Conservation (phyloP, 2,888 invertebrate species). For the Tillus elongatus region DNA sequence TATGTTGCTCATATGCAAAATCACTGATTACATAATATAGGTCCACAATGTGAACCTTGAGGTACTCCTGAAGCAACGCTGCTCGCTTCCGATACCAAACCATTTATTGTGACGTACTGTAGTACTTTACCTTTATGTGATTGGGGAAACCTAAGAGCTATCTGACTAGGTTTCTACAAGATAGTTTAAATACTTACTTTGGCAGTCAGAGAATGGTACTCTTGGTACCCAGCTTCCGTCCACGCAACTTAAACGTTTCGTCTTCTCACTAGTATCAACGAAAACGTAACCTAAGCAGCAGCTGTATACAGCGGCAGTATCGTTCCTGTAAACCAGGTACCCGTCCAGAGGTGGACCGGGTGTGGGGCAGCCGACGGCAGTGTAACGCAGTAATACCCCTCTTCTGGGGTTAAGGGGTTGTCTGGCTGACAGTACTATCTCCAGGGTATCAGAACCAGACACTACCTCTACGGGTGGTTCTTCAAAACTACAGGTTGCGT, state of each 20-base stretch:
- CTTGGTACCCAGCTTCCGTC: slow-evolving; percentile 57
- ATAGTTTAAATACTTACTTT: no score
- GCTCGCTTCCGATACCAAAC: no score
- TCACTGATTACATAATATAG: no score
- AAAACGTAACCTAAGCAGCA: slow-evolving; percentile 62
- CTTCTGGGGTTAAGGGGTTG: slow-evolving; percentile 44
- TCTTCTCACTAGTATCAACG: slow-evolving; percentile 55
- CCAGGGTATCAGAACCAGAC: slow-evolving; percentile 39
- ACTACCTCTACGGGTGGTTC: slow-evolving; percentile 45
- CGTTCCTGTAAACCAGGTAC: slow-evolving; percentile 57
- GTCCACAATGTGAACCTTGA: no score
- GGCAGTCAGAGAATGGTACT: slow-evolving; percentile 49
- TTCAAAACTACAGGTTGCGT: slow-evolving; percentile 49
- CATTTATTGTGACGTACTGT: no score
- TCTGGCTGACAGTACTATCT: slow-evolving; percentile 21
- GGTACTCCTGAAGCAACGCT: no score
- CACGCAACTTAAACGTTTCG: slow-evolving; percentile 54
- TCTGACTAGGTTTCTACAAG: no score
- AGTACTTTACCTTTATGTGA: no score
- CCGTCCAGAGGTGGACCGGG: slow-evolving; percentile 57
- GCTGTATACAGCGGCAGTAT: slow-evolving; percentile 56
- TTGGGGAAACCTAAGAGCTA: no score
- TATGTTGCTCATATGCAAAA: no score
- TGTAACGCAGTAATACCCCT: slow-evolving; percentile 54
- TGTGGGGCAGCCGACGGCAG: slow-evolving; percentile 59